Conservation (phyloP, 2,113 vertebrate genomes). For the Brachionichthys hirsutus region DNA sequence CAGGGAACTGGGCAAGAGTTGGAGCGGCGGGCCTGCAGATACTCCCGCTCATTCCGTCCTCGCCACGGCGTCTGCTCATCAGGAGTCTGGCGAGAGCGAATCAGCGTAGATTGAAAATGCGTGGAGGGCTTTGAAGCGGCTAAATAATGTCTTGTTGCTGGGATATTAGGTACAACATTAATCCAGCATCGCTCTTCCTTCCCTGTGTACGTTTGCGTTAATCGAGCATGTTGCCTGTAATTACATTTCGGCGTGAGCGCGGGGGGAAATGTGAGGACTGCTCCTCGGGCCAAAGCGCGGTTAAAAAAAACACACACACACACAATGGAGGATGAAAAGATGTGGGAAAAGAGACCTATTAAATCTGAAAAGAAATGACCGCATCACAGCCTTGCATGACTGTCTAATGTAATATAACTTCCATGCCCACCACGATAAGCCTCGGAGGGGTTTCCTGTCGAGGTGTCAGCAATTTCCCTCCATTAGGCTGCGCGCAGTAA, state of each 20-base stretch:
- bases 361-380: slow-evolving; percentile 12
- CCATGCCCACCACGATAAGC: slow-evolving; percentile 15
- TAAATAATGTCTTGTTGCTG: slow-evolving; percentile 39
- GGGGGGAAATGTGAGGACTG: slow-evolving; percentile 1
- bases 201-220: slow-evolving; percentile 29
- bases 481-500: slow-evolving; percentile 44
- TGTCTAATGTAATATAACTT: slow-evolving; percentile 27
- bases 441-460: slow-evolving; percentile 24
- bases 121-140: slow-evolving; percentile 19
- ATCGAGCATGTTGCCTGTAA: slow-evolving; percentile 15
- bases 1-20: slow-evolving; percentile 52
- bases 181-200: slow-evolving; percentile 29
- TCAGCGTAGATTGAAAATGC: slow-evolving; percentile 1
- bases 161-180: slow-evolving; percentile 38
- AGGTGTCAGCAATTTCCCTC: slow-evolving; percentile 58
- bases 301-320: slow-evolving; percentile 1
- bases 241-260: slow-evolving; percentile 18
- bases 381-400: slow-evolving; percentile 8
- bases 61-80: slow-evolving; percentile 36
- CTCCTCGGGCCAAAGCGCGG: background rate
- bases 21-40: slow-evolving; percentile 68
- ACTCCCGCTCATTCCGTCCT: slow-evolving; percentile 56
- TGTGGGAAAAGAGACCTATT: background rate
- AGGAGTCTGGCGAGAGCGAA: slow-evolving; percentile 32
- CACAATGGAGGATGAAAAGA: slow-evolving; percentile 9